A percentile compares a stretch with the other conserved stretches of the same genome.
phyloP scores from a whole-genome alignment of 2,113 vertebrate species.

The Lasiurus cinereus region DNA sequence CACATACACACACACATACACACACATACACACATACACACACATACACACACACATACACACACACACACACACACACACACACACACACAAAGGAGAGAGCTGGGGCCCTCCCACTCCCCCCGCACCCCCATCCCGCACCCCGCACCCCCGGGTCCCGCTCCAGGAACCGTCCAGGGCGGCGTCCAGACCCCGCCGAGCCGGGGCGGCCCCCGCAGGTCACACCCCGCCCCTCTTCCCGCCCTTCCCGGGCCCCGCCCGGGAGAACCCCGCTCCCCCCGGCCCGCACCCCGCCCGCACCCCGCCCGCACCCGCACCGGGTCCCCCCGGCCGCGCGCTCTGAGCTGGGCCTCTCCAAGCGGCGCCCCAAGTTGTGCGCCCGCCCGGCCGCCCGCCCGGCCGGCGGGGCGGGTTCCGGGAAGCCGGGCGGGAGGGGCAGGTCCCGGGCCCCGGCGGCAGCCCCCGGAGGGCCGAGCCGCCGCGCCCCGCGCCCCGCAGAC shows the following conservation, averaged over 20 bases:
- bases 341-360: not conserved
- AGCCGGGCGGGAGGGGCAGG: not conserved
- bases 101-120: not conserved
- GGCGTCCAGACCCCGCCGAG: not conserved
- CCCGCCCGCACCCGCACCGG: not conserved
- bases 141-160: too few species aligned
- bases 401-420: not conserved
- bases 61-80: too few species aligned
- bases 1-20: not conserved
- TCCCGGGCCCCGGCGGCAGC: not conserved
- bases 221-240: constrained; percentile 54
- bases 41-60: too few species aligned
- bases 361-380: not conserved
- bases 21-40: not conserved
- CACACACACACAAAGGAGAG: not conserved
- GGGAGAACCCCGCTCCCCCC: not conserved
- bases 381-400: too few species aligned
- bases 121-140: too few species aligned
- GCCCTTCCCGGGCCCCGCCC: not conserved
- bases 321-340: not conserved
- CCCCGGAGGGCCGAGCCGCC: too few species aligned
- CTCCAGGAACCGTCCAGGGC: constrained; percentile 36
- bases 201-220: not conserved
- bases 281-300: not conserved
- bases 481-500: too few species aligned